Conservation (phyloP, 2,113 vertebrate genomes). For the Arvicanthis niloticus region DNA sequence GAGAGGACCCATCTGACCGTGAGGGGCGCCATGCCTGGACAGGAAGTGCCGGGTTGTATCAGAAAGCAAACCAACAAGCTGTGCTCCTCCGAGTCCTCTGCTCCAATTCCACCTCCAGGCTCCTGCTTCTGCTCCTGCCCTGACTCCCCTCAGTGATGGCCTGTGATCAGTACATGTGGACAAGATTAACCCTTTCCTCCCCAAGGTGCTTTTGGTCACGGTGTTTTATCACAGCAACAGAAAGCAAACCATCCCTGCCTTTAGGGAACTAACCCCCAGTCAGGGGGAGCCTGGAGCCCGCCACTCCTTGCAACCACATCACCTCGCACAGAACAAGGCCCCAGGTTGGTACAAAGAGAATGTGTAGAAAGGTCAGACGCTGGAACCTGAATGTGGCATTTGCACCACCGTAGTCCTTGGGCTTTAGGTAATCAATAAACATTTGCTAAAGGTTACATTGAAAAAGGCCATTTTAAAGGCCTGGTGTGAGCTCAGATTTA, state of each 20-base stretch:
- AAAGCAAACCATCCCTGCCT: neutral
- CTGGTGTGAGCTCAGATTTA: neutral
- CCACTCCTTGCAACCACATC: accelerated
- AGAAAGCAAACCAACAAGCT: no score
- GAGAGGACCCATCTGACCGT: neutral
- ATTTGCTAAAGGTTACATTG: neutral
- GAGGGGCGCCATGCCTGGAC: no score
- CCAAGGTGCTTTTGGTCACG: neutral
- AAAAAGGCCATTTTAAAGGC: neutral
- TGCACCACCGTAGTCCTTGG: neutral
- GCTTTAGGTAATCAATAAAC: neutral
- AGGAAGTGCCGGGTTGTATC: neutral
- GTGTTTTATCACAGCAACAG: neutral
- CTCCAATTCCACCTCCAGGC: neutral
- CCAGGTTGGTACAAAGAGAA: no score
- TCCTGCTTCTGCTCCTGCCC: neutral
- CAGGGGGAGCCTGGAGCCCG: neutral
- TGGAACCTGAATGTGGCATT: neutral
- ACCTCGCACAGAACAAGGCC: neutral
- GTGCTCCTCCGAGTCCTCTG: neutral
- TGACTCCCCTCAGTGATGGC: neutral
- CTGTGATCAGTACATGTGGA: no score
- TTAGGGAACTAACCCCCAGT: neutral
- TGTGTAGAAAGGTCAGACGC: neutral
- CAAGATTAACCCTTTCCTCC: neutral